Evolutionary conservation across 1,140 invertebrate genomes (phyloP).

Genomic region (Microvelia longipes): DNA sequence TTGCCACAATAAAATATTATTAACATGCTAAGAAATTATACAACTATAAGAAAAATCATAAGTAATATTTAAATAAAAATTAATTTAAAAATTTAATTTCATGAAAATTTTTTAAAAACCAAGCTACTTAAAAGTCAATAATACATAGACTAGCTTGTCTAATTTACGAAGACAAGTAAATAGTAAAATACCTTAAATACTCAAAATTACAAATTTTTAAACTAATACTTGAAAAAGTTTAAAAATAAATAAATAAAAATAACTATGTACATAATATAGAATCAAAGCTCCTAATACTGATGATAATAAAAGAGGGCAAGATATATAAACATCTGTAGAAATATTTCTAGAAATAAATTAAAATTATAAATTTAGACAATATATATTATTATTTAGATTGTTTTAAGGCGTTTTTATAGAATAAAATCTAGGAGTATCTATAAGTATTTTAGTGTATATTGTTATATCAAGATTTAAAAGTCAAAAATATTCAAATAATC

Average conservation of each 20-base stretch:
- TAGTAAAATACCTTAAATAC: too few species aligned
- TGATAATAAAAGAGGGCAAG: background rate
- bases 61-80: too few species aligned
- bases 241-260: background rate
- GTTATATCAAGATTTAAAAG: background rate
- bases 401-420: background rate
- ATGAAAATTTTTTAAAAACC: too few species aligned
- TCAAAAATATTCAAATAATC: background rate
- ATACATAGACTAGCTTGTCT: background rate
- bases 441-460: background rate
- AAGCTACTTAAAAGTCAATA: too few species aligned
- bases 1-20: too few species aligned
- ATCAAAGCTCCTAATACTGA: background rate
- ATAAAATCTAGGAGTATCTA: background rate
- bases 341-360: too few species aligned
- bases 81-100: too few species aligned
- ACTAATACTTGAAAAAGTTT: background rate
- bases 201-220: background rate
- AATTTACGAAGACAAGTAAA: background rate
- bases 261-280: background rate
- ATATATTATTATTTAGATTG: background rate
- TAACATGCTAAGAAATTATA: too few species aligned
- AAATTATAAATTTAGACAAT: too few species aligned
- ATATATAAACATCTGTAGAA: background rate
- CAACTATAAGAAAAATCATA: too few species aligned